Evolutionary conservation across 2,113 vertebrate species (phyloP).

Genomic region (Channa argus): DNA sequence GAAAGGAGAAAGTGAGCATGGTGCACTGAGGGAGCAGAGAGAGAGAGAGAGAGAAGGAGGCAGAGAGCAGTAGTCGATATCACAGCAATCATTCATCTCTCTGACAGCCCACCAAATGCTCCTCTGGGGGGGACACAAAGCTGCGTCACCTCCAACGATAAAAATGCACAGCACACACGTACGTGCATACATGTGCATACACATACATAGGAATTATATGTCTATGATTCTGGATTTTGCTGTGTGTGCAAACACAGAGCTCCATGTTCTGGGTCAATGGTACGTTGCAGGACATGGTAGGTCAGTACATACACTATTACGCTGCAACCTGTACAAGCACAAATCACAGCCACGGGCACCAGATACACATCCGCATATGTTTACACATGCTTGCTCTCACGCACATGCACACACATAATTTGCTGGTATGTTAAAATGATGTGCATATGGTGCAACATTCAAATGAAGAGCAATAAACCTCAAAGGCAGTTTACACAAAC

Average conservation of each 20-base stretch:
- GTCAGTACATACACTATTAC: slow-evolving; percentile 50
- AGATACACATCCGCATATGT: slow-evolving; percentile 3
- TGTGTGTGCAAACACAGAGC: slow-evolving; percentile 6
- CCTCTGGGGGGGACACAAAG: slow-evolving; percentile 76
- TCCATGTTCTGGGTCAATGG: slow-evolving; percentile 54
- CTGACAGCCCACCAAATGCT: slow-evolving; percentile 83
- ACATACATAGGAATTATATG: slow-evolving; percentile 23
- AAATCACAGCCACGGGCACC: slow-evolving; percentile 38
- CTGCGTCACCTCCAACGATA: slow-evolving; percentile 72
- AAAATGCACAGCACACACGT: slow-evolving; percentile 46
- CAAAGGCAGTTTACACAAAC: slow-evolving; percentile 19
- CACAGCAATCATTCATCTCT: slow-evolving; percentile 84
- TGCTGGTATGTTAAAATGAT: slow-evolving; percentile 15
- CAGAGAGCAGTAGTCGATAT: slow-evolving; percentile 79
- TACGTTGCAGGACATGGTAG: slow-evolving; percentile 22
- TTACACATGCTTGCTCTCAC: neutral
- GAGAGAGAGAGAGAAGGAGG: slow-evolving; percentile 30
- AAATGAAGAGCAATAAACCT: slow-evolving; percentile 34
- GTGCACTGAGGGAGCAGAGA: slow-evolving; percentile 38
- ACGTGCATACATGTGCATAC: slow-evolving; percentile 24
- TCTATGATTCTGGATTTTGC: slow-evolving; percentile 22
- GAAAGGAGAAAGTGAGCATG: slow-evolving; percentile 59
- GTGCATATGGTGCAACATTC: slow-evolving; percentile 31
- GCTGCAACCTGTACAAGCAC: slow-evolving; percentile 38
- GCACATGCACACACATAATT: neutral